These are phyloP conservation scores for Parnassius apollo DNA, from an alignment of 2,888 invertebrate species.

Conservation along the genomic window DNA sequence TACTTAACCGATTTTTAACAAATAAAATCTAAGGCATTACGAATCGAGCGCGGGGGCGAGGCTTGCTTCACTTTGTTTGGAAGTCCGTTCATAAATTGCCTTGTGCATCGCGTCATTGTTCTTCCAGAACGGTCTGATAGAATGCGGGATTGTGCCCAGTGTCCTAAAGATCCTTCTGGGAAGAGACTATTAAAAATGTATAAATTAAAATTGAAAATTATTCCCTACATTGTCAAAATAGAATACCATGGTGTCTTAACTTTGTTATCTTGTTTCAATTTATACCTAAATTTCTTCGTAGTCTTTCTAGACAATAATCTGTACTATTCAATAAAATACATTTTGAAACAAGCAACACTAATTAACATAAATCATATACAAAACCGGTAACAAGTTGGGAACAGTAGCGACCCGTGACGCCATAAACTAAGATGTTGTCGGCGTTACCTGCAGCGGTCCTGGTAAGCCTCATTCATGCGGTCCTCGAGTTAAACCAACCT, in stretches of 20 bases:
- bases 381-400: slow-evolving; percentile 33
- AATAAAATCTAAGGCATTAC: slow-evolving; percentile 81
- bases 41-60: slow-evolving; percentile 62
- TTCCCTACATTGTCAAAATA: no score
- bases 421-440: slow-evolving; percentile 61
- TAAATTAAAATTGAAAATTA: not conserved
- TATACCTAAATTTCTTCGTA: no score
- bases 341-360: slow-evolving; percentile 1
- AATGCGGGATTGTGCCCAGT: slow-evolving; percentile 3
- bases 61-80: slow-evolving; percentile 62
- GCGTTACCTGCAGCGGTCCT: slow-evolving; percentile 47
- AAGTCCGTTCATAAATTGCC: slow-evolving; percentile 11
- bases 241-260: no score
- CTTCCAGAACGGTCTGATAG: not conserved
- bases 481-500: slow-evolving; percentile 35
- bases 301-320: no score
- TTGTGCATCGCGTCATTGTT: slow-evolving; percentile 8
- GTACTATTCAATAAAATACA: no score
- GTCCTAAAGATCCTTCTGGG: not conserved
- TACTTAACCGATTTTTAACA: slow-evolving; percentile 82
- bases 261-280: no score
- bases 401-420: slow-evolving; percentile 56
- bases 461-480: slow-evolving; percentile 68
- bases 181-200: not conserved
- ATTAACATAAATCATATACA: slow-evolving; percentile 25